Evolutionary conservation across 23 tunicate genomes (phyloP), one percentile per base, ranked within the genome.

Genomic region (Corella eumyota): DNA sequence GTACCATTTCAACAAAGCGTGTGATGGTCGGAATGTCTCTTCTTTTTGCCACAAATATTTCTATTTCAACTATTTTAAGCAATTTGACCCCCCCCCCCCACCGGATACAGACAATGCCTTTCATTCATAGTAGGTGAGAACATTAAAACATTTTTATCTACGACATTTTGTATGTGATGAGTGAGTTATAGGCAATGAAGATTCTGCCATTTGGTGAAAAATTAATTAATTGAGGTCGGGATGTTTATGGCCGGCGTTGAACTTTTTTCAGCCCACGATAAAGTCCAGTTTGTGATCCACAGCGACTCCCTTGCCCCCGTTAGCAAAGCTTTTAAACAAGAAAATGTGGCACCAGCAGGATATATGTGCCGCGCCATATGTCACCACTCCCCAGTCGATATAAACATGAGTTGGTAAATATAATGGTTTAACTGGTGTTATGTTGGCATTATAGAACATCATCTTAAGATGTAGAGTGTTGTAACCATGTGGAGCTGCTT

Each of bases 321-420:
- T 21, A 21, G 70, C 52, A 36, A 71, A 71, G 13, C 70, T 70
- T 40, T 78, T 78, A 35, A 78, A 70, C 38, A 77, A 78, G 21
- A 78, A 51, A 68, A 78, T 3, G 71, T 78, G 57, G 44, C 52
- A 9, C 49, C 63, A 28, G n/a, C 6, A 23, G 25, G 32, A 9
- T n/a, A n/a, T n/a, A n/a, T 72, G 60, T 0, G 77, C 64, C 6
- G 65, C 77, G 6, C 77, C 77, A 57, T 61, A 70, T 0, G 90
- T 80, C 25, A 74, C 90, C 0, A 83, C 85, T 0, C 92, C 92
- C 84, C 84, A 83, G 36, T 83, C 92, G 33, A 47, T 31, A 25
- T 67, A 83, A 32, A 83, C 37, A 65, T 77, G 60, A 22, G 66
- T 21, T 4, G 32, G 32, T 1, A 35, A n/a, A 11, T 0, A 1